phyloP scores from a whole-genome alignment of 2,888 invertebrate genomes.

The Zygothrica quintamaculata region DNA sequence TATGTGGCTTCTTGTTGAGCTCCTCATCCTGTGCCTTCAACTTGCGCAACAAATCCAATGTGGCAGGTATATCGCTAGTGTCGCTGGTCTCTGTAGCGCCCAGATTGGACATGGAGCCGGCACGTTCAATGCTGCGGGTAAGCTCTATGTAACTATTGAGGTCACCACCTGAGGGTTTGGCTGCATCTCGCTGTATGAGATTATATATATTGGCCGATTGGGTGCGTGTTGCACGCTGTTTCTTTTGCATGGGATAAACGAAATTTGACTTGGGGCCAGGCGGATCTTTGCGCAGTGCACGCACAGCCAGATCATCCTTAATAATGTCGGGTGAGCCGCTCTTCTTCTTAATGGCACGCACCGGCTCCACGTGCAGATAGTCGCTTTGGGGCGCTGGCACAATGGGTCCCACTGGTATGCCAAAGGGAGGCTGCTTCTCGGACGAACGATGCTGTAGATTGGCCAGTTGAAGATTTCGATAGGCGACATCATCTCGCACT shows the following conservation, averaged over 20 bases:
- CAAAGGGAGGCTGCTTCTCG: constrained; percentile 95
- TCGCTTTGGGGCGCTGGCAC: constrained; percentile 92
- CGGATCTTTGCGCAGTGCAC: constrained; percentile 92
- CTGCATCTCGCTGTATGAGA: constrained; percentile 88
- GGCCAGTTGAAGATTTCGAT: constrained; percentile 91
- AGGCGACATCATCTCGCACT: constrained; percentile 93
- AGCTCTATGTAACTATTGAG: constrained; percentile 87
- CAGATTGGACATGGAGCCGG: constrained; percentile 87
- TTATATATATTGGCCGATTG: constrained; percentile 93
- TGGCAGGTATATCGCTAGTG: constrained; percentile 79
- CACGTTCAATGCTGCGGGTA: constrained; percentile 86
- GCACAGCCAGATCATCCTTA: constrained; percentile 94
- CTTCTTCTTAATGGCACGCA: constrained; percentile 79
- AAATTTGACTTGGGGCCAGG: constrained; percentile 75
- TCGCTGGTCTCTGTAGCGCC: constrained; percentile 40
- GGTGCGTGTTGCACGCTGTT: constrained; percentile 92
- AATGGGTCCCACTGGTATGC: constrained; percentile 94
- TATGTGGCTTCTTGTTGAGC: constrained; percentile 48
- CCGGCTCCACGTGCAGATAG: constrained; percentile 91
- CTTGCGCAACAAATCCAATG: constrained; percentile 79
- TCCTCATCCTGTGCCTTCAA: constrained; percentile 79
- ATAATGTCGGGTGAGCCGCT: constrained; percentile 90
- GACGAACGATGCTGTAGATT: constrained; percentile 89
- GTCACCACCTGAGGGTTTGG: constrained; percentile 84
- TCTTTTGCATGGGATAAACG: constrained; percentile 86